Percentiles rank a stretch among this genome's conserved stretches.
Evolutionary conservation across 2,888 invertebrate genomes (phyloP).

Genomic region (Opisthograptis luteolata): DNA sequence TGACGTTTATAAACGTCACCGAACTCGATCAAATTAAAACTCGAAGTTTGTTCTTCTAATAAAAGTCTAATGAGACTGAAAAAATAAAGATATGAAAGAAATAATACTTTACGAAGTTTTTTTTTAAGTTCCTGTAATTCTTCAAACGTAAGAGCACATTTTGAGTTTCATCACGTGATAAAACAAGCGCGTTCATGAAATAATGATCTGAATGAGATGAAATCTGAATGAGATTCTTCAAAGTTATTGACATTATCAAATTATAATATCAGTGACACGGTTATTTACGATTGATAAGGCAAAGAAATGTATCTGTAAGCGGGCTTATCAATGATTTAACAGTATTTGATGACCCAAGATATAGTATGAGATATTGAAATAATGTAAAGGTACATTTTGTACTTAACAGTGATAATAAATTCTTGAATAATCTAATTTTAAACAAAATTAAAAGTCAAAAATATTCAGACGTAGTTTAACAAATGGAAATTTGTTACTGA

Average conservation of each 20-base stretch:
- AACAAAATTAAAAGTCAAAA: conserved; percentile 10
- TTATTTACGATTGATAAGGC: conserved; percentile 3
- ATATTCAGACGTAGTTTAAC: not conserved
- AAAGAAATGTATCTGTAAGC: not conserved
- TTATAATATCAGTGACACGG: conserved; percentile 1
- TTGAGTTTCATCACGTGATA: not conserved
- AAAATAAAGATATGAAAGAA: no score
- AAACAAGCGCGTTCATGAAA: not conserved
- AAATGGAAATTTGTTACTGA: no score
- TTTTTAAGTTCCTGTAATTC: no score
- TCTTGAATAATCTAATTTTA: not conserved
- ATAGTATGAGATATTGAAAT: not conserved
- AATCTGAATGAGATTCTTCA: conserved; percentile 3
- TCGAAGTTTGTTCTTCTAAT: no score
- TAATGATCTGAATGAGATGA: not conserved
- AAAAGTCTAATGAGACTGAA: no score
- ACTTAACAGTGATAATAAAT: not conserved
- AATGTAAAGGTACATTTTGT: not conserved
- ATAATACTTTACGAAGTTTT: no score
- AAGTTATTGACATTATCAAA: conserved; percentile 1
- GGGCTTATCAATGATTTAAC: conserved; percentile 13
- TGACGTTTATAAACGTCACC: no score
- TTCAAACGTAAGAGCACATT: not conserved
- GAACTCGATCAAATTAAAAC: no score
- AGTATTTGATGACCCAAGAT: conserved; percentile 6